Evolutionary conservation across 1,140 invertebrate species (phyloP).

Genomic region (Andricus grossulariae): DNA sequence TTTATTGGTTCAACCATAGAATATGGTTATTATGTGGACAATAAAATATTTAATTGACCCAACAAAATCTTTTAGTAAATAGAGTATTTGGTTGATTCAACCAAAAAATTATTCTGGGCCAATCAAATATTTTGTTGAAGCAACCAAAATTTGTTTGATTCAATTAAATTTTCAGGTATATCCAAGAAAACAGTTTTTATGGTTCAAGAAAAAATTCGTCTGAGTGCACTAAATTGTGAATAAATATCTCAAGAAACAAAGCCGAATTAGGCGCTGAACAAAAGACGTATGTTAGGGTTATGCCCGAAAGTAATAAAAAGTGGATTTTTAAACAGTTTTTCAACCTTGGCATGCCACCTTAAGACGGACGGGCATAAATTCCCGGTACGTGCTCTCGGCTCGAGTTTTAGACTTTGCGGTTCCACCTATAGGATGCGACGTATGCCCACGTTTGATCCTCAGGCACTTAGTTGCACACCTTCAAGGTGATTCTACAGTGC

Average conservation of each 20-base stretch:
- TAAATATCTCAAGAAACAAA: slow-evolving; percentile 22
- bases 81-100: no score
- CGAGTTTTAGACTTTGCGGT: slow-evolving; percentile 35
- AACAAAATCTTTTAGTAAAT: no score
- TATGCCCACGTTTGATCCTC: slow-evolving; percentile 6
- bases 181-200: no score
- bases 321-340: slow-evolving; percentile 23
- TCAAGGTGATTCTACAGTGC: neutral
- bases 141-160: no score
- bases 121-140: no score
- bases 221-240: slow-evolving; percentile 8
- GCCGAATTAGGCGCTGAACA: slow-evolving; percentile 5
- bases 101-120: no score
- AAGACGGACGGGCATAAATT: slow-evolving; percentile 34
- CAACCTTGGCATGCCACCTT: slow-evolving; percentile 29
- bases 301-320: slow-evolving; percentile 24
- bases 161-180: no score
- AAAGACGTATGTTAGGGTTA: slow-evolving; percentile 17
- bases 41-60: no score
- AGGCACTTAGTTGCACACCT: slow-evolving; percentile 21
- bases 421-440: neutral
- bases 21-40: no score
- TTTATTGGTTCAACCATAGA: no score
- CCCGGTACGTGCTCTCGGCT: slow-evolving; percentile 22
- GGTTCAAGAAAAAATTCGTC: no score